Conservation (phyloP, 2,888 invertebrate species). For the Venustoraphidia nigricollis region DNA sequence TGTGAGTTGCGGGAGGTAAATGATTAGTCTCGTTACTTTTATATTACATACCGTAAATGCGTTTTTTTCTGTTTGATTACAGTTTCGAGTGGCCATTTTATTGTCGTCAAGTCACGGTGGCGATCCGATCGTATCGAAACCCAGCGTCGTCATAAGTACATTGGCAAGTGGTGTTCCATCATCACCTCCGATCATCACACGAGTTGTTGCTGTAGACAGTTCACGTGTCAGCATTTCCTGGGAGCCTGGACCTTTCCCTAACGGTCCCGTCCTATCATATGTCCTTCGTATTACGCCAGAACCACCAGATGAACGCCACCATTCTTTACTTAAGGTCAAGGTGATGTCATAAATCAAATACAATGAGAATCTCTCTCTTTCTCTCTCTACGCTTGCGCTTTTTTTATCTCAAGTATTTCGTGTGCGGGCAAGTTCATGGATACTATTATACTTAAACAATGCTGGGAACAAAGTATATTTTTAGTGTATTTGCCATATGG, state of each 20-base stretch:
- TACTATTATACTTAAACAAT: too few relatives aligned
- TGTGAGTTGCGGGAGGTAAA: too few relatives aligned
- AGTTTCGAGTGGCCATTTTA: conserved; percentile 80
- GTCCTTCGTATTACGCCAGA: conserved; percentile 50
- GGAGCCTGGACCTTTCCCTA: conserved; percentile 74
- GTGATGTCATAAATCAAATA: conserved; percentile 1
- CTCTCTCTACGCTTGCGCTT: background rate
- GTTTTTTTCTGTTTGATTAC: conserved; percentile 18
- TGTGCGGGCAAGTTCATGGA: too few relatives aligned
- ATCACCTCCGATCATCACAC: conserved; percentile 59
- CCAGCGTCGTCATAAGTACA: conserved; percentile 64
- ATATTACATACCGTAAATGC: too few relatives aligned
- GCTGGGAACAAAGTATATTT: too few relatives aligned
- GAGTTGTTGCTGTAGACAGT: conserved; percentile 65
- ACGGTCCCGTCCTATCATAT: conserved; percentile 79
- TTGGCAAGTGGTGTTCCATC: conserved; percentile 56
- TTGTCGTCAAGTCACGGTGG: conserved; percentile 47
- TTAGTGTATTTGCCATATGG: too few relatives aligned
- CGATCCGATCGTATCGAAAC: conserved; percentile 54
- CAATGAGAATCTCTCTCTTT: background rate
- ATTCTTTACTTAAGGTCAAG: conserved; percentile 48
- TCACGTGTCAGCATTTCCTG: conserved; percentile 75
- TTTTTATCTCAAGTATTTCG: too few relatives aligned
- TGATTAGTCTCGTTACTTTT: background rate
- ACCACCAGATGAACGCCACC: conserved; percentile 25